phyloP scores from a whole-genome alignment of 2,797 vertebrate species.

The Sebastolobus alascanus region DNA sequence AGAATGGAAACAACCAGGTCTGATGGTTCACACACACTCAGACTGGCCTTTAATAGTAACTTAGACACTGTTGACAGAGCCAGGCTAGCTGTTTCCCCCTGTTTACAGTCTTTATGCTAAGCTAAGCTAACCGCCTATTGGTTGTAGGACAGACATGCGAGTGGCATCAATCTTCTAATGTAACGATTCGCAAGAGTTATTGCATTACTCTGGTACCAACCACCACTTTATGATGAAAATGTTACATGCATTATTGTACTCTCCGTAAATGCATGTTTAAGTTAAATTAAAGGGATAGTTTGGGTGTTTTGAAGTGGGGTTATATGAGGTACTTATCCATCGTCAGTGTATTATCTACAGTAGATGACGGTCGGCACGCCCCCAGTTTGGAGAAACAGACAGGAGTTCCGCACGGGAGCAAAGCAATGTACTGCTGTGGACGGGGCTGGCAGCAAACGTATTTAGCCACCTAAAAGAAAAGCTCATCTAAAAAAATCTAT shows the following conservation, averaged over 20 bases:
- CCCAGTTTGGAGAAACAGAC: no score
- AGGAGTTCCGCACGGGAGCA: no score
- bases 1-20: constrained; percentile 49
- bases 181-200: background rate
- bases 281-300: background rate
- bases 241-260: background rate
- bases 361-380: no score
- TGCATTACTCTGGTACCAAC: background rate
- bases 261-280: background rate
- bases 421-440: no score
- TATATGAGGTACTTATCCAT: no score
- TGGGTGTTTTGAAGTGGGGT: no score
- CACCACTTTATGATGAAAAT: background rate
- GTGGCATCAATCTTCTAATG: background rate
- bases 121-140: background rate
- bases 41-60: constrained; percentile 35
- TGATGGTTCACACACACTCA: constrained; percentile 61
- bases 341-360: no score
- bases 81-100: background rate
- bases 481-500: no score
- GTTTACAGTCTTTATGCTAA: background rate
- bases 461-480: no score
- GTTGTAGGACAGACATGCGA: background rate
- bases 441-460: no score
- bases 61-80: background rate